Evolutionary conservation across 2,888 invertebrate species (phyloP).

Genomic region (Syrphus vitripennis): DNA sequence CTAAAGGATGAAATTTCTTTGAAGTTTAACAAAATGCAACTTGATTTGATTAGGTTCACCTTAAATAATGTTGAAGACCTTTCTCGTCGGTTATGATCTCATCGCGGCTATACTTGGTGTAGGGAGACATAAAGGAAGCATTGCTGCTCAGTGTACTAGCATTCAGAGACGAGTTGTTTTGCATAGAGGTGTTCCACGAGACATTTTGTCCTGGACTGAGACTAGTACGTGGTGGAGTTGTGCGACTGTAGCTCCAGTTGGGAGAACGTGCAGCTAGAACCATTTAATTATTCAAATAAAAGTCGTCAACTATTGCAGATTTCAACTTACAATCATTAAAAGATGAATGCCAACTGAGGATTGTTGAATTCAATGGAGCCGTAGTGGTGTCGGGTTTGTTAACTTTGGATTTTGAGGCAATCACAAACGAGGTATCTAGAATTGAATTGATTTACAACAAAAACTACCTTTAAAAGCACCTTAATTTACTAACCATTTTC

Average conservation of each 20-base stretch:
- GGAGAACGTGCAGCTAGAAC: constrained; percentile 68
- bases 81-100: constrained; percentile 82
- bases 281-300: not conserved
- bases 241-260: constrained; percentile 76
- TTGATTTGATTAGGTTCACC: constrained; percentile 62
- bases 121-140: constrained; percentile 77
- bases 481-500: constrained; percentile 76
- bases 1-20: constrained; percentile 53
- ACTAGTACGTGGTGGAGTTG: constrained; percentile 76
- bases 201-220: constrained; percentile 74
- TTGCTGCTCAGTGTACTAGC: constrained; percentile 76
- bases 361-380: constrained; percentile 74
- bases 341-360: constrained; percentile 80
- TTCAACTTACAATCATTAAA: constrained; percentile 77
- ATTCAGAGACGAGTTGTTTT: constrained; percentile 76
- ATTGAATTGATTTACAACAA: not conserved
- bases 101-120: constrained; percentile 76
- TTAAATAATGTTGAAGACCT: constrained; percentile 81
- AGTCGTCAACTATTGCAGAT: not conserved
- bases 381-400: constrained; percentile 26
- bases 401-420: constrained; percentile 43
- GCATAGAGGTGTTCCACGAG: constrained; percentile 76
- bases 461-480: not conserved
- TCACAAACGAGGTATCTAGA: constrained; percentile 77
- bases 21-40: not conserved